phyloP scores from a whole-genome alignment of 1,140 invertebrate species.

The Drosophila saltans region DNA sequence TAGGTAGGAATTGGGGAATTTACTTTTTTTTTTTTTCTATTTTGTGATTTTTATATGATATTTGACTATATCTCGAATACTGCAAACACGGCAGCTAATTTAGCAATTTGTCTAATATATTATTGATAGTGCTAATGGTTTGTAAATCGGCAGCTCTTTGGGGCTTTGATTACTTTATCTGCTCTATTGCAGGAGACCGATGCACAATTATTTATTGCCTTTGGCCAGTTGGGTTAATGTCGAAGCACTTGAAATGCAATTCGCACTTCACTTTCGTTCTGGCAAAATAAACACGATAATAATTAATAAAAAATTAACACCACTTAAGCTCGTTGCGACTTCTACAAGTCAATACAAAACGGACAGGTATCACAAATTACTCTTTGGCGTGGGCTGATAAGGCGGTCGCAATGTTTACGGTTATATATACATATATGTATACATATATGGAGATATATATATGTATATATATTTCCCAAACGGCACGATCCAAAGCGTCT shows the following conservation, averaged over 20 bases:
- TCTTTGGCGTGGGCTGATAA: conserved; percentile 71
- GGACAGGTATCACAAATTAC: conserved; percentile 81
- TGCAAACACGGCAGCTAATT: conserved; percentile 65
- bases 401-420: conserved; percentile 47
- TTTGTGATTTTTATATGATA: neutral
- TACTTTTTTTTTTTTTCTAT: conserved; percentile 10
- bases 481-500: conserved; percentile 46
- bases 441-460: neutral
- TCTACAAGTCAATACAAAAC: conserved; percentile 70
- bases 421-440: conserved; percentile 5
- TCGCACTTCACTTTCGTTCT: conserved; percentile 64
- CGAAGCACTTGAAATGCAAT: conserved; percentile 50
- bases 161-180: conserved; percentile 25
- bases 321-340: conserved; percentile 70
- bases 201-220: conserved; percentile 56
- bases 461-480: conserved; percentile 17
- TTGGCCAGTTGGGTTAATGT: conserved; percentile 12
- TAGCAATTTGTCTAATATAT: conserved; percentile 77
- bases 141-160: conserved; percentile 65
- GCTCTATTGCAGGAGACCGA: conserved; percentile 22
- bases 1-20: neutral
- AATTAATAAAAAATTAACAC: conserved; percentile 81
- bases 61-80: conserved; percentile 21
- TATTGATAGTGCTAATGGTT: conserved; percentile 73
- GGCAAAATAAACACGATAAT: conserved; percentile 74